These are phyloP conservation scores for Drosophila melanocephala DNA, from an alignment of 2,888 invertebrate genomes.

Conservation along the genomic window DNA sequence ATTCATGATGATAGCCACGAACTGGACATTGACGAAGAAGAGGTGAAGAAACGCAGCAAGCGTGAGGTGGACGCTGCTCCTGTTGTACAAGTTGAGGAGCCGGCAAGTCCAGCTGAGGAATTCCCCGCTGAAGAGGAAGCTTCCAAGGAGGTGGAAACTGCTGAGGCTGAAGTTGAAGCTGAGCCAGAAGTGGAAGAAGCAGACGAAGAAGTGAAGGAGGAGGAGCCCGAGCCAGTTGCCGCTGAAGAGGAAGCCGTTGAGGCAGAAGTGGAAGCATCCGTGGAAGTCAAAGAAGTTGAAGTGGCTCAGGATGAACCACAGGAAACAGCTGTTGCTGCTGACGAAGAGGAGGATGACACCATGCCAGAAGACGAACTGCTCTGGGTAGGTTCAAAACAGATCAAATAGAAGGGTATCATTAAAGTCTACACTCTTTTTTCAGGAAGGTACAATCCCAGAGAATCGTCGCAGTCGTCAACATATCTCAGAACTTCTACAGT, in stretches of 20 bases:
- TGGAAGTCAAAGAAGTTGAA: constrained; percentile 64
- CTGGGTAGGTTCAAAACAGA: constrained; percentile 85
- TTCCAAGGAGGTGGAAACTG: constrained; percentile 63
- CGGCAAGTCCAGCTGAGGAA: constrained; percentile 73
- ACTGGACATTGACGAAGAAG: constrained; percentile 63
- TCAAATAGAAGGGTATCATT: fast-evolving
- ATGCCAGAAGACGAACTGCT: constrained; percentile 89
- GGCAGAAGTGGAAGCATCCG: constrained; percentile 67
- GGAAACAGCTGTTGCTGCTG: constrained; percentile 47
- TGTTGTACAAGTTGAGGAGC: constrained; percentile 48
- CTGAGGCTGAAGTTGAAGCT: constrained; percentile 73
- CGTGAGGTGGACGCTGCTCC: constrained; percentile 83
- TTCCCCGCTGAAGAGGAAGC: constrained; percentile 69
- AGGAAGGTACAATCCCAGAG: constrained; percentile 91
- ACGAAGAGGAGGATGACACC: constrained; percentile 85
- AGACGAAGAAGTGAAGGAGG: constrained; percentile 6
- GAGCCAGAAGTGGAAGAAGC: constrained; percentile 76
- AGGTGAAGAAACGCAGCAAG: constrained; percentile 84
- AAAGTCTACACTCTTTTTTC: background rate
- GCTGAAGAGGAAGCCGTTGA: constrained; percentile 40
- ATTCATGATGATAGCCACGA: constrained; percentile 75
- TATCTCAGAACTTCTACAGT: constrained; percentile 91
- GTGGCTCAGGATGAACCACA: constrained; percentile 73
- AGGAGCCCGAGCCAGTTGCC: constrained; percentile 20
- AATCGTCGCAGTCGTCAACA: constrained; percentile 92